These are phyloP conservation scores for Anthonomus grandis DNA, from an alignment of 1,140 invertebrate genomes.

Conservation along the genomic window DNA sequence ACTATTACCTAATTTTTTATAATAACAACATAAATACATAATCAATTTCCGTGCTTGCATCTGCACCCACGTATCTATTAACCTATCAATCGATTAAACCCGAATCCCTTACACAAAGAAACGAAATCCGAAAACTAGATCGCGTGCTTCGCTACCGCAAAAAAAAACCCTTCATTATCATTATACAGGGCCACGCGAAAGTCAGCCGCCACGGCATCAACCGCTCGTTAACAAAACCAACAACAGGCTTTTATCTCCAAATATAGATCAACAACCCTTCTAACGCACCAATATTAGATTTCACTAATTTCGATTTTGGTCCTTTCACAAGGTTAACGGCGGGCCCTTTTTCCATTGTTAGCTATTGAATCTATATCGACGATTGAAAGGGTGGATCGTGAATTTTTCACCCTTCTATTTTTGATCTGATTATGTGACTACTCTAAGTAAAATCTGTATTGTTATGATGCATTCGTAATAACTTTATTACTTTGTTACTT, in stretches of 20 bases:
- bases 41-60: no score
- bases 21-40: neutral
- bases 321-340: neutral
- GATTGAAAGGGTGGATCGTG: no score
- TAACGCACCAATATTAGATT: constrained; percentile 5
- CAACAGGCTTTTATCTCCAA: constrained; percentile 16
- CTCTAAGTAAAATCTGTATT: no score
- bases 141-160: constrained; percentile 5
- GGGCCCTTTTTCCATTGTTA: no score
- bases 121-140: no score
- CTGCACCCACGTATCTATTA: constrained; percentile 1
- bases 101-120: no score
- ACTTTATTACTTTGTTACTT: no score
- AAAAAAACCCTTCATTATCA: constrained; percentile 20
- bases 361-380: no score
- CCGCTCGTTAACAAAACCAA: constrained; percentile 14
- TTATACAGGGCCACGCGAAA: constrained; percentile 21
- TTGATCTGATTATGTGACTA: no score
- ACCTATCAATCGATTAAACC: neutral
- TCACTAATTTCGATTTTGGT: neutral
- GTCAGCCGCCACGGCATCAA: neutral
- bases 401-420: no score
- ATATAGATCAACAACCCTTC: constrained; percentile 16
- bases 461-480: no score
- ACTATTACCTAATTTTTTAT: no score